Conservation (phyloP, 2,113 vertebrate species). For the Bungarus multicinctus region DNA sequence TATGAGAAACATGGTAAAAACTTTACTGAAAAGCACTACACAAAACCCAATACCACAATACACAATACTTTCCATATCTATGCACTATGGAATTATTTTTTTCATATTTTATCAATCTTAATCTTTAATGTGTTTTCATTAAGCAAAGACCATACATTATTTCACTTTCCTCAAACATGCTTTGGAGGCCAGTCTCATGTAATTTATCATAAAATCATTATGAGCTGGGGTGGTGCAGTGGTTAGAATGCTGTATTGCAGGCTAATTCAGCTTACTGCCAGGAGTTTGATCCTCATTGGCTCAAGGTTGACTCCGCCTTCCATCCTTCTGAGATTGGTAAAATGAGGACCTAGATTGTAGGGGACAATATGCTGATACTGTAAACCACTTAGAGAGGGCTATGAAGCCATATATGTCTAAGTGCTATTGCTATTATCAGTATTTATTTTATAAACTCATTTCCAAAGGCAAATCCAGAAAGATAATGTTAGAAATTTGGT, state of each 20-base stretch:
- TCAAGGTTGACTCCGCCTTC: no score
- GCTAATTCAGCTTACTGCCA: no score
- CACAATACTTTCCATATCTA: background rate
- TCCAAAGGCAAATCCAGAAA: constrained; percentile 50
- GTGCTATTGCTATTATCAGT: constrained; percentile 14
- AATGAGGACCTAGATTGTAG: no score
- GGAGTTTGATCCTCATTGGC: no score
- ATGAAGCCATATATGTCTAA: no score
- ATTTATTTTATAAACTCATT: constrained; percentile 56
- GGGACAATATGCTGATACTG: no score
- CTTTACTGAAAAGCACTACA: constrained; percentile 10
- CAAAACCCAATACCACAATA: background rate
- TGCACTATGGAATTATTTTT: background rate
- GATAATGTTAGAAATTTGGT: constrained; percentile 49
- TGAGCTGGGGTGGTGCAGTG: no score
- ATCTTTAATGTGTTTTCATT: background rate
- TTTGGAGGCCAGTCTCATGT: constrained; percentile 30
- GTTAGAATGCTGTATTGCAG: no score
- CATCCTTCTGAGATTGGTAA: no score
- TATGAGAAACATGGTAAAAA: background rate
- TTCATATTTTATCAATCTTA: background rate
- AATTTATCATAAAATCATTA: constrained; percentile 28
- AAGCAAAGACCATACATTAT: accelerated
- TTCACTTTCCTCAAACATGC: constrained; percentile 15
- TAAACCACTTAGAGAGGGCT: no score